Conservation (phyloP, 1,140 invertebrate genomes). For the Drosophila guanche region DNA sequence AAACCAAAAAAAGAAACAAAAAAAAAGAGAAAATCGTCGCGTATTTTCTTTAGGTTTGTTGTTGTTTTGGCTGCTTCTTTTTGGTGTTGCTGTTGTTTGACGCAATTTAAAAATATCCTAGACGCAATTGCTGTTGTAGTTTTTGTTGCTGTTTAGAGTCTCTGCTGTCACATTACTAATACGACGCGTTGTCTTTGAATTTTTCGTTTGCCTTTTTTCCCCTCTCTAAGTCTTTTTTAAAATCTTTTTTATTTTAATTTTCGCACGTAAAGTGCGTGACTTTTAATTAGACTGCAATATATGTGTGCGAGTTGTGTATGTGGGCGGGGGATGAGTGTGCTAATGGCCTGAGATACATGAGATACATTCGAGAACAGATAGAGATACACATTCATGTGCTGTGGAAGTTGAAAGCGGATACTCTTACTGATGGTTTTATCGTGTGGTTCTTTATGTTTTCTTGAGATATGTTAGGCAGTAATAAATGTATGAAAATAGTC, state of each 20-base stretch:
- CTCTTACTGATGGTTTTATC: no score
- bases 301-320: slow-evolving; percentile 44
- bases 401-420: background rate
- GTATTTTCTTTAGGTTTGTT: slow-evolving; percentile 57
- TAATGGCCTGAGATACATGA: slow-evolving; percentile 7
- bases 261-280: slow-evolving; percentile 74
- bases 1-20: slow-evolving; percentile 7
- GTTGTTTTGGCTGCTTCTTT: slow-evolving; percentile 17
- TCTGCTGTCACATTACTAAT: slow-evolving; percentile 70
- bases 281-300: slow-evolving; percentile 80
- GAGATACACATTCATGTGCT: slow-evolving; percentile 3
- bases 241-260: slow-evolving; percentile 46
- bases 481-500: no score
- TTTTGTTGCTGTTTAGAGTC: slow-evolving; percentile 25
- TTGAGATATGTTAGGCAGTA: no score
- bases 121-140: slow-evolving; percentile 64
- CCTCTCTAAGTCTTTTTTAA: slow-evolving; percentile 14
- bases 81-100: slow-evolving; percentile 56
- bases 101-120: slow-evolving; percentile 78
- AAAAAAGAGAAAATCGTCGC: slow-evolving; percentile 53
- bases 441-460: no score
- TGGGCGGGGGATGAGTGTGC: slow-evolving; percentile 39
- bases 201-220: slow-evolving; percentile 36
- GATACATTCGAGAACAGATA: background rate
- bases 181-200: slow-evolving; percentile 70